Conservation (phyloP, 2,888 invertebrate species). For the Drosophila nigricruria region DNA sequence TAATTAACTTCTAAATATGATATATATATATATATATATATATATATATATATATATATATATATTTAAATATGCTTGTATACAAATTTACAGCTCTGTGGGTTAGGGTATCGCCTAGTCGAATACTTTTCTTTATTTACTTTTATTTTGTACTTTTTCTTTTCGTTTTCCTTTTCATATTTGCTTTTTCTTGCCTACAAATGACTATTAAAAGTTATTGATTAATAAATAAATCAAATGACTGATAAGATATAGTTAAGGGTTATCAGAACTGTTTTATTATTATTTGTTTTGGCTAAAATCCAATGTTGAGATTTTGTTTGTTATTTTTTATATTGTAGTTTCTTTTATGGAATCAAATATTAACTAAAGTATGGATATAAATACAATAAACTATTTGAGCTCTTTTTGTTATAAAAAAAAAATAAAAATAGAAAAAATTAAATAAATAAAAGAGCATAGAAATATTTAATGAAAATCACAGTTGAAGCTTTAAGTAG, state of each 20-base stretch:
- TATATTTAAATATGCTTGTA: too few species aligned
- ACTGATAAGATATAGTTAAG: slow-evolving; percentile 37
- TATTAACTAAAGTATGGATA: too few species aligned
- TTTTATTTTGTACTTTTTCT: not conserved
- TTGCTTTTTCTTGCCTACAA: not conserved
- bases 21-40: too few species aligned
- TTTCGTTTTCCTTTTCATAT: not conserved
- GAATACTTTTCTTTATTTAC: not conserved
- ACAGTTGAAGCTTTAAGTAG: too few species aligned
- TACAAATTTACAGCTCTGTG: too few species aligned
- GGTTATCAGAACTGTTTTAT: slow-evolving; percentile 5
- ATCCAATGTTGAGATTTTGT: not conserved
- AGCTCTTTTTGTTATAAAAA: too few species aligned
- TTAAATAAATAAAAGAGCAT: too few species aligned
- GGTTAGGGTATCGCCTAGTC: not conserved
- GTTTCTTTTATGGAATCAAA: not conserved
- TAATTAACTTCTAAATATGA: too few species aligned
- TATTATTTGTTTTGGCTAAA: not conserved
- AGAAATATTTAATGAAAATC: too few species aligned
- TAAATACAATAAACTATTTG: too few species aligned
- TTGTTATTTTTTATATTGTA: not conserved
- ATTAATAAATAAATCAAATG: not conserved
- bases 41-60: too few species aligned
- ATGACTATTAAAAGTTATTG: not conserved
- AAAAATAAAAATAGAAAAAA: too few species aligned